These are phyloP conservation scores for Drosophila kepulauana DNA, from an alignment of 1,140 invertebrate species.

Conservation along the genomic window DNA sequence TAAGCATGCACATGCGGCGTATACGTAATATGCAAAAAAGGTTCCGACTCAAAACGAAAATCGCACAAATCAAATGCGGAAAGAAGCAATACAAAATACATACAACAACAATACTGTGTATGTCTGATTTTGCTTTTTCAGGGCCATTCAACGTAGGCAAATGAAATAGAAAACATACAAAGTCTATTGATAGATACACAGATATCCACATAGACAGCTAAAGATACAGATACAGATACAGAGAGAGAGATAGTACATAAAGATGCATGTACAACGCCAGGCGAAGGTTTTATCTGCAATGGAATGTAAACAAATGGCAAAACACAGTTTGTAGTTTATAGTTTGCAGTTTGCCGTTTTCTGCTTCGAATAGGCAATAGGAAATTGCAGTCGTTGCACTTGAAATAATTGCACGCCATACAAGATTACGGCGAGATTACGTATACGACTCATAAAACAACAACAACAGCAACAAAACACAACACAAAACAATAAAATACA, in stretches of 20 bases:
- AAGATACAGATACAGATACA: background rate
- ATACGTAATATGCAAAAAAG: conserved; percentile 52
- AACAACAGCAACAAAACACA: conserved; percentile 6
- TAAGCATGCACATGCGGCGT: conserved; percentile 32
- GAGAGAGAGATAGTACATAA: conserved; percentile 7
- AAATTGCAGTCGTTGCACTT: conserved; percentile 56
- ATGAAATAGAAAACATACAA: conserved; percentile 71
- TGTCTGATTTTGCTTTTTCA: conserved; percentile 26
- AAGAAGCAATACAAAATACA: conserved; percentile 59
- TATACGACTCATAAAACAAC: conserved; percentile 44
- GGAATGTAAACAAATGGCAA: conserved; percentile 45
- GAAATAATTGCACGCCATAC: conserved; percentile 48
- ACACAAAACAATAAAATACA: conserved; percentile 1
- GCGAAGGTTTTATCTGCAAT: conserved; percentile 23
- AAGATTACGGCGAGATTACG: conserved; percentile 53
- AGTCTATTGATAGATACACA: conserved; percentile 44
- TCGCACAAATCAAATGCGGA: conserved; percentile 59
- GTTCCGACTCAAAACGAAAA: conserved; percentile 25
- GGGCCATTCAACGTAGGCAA: conserved; percentile 52
- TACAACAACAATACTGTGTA: conserved; percentile 13
- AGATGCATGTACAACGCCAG: background rate
- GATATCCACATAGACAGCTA: conserved; percentile 8
- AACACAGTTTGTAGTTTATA: conserved; percentile 4
- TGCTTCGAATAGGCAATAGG: conserved; percentile 35
- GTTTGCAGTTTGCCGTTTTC: background rate